These are phyloP conservation scores for Lepisosteus oculatus DNA, from an alignment of 2,113 vertebrate genomes.

Conservation along the genomic window DNA sequence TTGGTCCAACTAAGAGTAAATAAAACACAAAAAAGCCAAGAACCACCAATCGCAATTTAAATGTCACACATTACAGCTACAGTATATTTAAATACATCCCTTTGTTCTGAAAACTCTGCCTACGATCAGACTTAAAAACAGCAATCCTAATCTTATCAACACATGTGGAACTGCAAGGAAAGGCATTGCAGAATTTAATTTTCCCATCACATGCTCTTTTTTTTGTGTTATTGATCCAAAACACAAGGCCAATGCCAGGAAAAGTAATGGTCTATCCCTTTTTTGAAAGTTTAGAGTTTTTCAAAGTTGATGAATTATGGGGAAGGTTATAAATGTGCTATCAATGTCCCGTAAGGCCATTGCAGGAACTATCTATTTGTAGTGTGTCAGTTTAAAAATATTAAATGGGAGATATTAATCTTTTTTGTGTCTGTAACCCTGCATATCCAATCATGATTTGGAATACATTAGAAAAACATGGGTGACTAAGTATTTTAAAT, in stretches of 20 bases:
- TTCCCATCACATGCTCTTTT: constrained; percentile 14
- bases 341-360: constrained; percentile 40
- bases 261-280: constrained; percentile 24
- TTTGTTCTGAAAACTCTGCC: background rate
- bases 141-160: constrained; percentile 9
- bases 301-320: constrained; percentile 54
- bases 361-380: constrained; percentile 51
- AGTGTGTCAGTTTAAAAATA: constrained; percentile 48
- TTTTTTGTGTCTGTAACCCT: constrained; percentile 34
- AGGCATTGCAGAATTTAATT: constrained; percentile 16
- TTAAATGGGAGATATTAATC: constrained; percentile 54
- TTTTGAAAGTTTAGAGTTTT: constrained; percentile 37
- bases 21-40: no score
- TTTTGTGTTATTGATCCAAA: constrained; percentile 32
- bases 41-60: no score
- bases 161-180: background rate
- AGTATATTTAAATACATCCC: no score
- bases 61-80: no score
- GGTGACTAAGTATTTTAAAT: constrained; percentile 25
- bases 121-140: constrained; percentile 3
- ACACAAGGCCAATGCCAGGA: constrained; percentile 27
- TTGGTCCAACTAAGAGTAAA: no score
- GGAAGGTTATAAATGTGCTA: constrained; percentile 44
- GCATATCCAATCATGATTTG: constrained; percentile 29
- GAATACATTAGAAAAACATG: constrained; percentile 22